These are phyloP conservation scores for Myocastor coypus DNA, from an alignment of 2,113 vertebrate genomes.

Conservation along the genomic window DNA sequence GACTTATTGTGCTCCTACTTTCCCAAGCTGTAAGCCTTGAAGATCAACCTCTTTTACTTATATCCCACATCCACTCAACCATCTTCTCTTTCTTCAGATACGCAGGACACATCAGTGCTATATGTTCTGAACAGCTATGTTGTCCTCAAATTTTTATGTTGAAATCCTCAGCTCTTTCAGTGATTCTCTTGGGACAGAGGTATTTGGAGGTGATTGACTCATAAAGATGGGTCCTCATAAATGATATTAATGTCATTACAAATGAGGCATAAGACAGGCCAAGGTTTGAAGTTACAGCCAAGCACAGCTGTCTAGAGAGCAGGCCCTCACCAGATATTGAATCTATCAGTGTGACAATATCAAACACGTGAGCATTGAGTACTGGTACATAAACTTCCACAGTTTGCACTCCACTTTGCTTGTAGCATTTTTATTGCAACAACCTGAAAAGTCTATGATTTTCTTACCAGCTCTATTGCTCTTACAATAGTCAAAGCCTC, in stretches of 20 bases:
- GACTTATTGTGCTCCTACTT: conserved; percentile 3
- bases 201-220: not conserved
- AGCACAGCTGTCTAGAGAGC: not conserved
- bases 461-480: not conserved
- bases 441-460: not conserved
- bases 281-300: not conserved
- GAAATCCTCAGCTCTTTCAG: not conserved
- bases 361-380: not conserved
- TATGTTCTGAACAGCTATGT: not conserved
- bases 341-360: not conserved
- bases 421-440: not conserved
- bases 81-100: not conserved
- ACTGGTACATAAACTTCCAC: not conserved
- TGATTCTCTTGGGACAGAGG: not conserved
- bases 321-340: not conserved
- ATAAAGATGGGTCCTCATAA: not conserved
- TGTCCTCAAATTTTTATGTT: not conserved
- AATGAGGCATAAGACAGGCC: not conserved
- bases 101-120: not conserved
- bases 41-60: not conserved
- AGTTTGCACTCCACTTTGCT: not conserved
- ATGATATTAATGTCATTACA: not conserved
- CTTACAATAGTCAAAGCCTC: not conserved
- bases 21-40: not conserved
- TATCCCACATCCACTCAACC: not conserved